Base-by-base conservation (phyloP, 2,888 invertebrate genomes). In the Temnothorax unifasciatus region DNA sequence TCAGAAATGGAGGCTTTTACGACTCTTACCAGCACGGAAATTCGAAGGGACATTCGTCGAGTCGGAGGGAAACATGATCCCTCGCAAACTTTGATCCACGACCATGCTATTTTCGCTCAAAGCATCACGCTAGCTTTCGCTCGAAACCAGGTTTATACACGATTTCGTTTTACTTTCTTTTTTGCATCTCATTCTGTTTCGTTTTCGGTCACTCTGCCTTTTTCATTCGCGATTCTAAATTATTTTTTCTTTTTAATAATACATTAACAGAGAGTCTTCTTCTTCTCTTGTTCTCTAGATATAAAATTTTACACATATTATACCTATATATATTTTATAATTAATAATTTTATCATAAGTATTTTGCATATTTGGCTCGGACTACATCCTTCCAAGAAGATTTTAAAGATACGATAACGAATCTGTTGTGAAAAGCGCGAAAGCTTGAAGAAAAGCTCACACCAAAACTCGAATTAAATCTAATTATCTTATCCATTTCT, bases 1-100 rank as follows among this genome's bases (percentile, higher is more conserved):
- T 81, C 38, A 71, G 47, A 38, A 81, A 71, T 59, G 34, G 34
- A 81, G 21, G 38, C 47, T 71, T 81, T 71, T 71, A 81, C 77
- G 66, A 54, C 44, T 68, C n/a, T 66, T 66, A 54, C 66, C 29
- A 29, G 47, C 77, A 21, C 34, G 57, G 34, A 79, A 59, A 59
- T 34, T 77, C 47, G 34, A 68, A 68, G 29, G 15, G 54, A 57
- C 54, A 44, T 68, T 64, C 44, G 29, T 13, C 47, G 47, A 76
- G 18, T 41, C 29, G 54, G 15, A 34, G 21, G 34, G 38, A 69
- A 69, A 69, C 59, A 68, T 44, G 79, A 79, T 69, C 44, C 47
- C 34, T 34, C 21, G 29, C 44, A 44, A 69, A 59, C 59, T 59
- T 71, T 81, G 59, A 81, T 71, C 59, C 59, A 25, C 47, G 47